phyloP scores from a whole-genome alignment of 2,113 vertebrate species.

The Seriola dumerili region DNA sequence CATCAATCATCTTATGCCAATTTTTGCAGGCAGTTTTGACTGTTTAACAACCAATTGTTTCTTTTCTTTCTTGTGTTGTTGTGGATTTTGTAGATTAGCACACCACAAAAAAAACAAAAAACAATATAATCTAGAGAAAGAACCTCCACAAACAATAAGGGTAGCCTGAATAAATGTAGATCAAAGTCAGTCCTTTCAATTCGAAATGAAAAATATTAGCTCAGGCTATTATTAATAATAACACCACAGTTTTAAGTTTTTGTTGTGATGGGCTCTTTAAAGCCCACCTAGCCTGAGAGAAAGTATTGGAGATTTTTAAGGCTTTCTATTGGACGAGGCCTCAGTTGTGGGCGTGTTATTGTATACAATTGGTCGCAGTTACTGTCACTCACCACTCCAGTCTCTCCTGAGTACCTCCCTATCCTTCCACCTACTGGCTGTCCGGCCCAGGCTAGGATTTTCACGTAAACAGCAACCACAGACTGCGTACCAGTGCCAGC shows the following conservation, averaged over 20 bases:
- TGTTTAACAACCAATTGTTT: neutral
- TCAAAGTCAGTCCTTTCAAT: neutral
- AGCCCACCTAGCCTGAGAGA: constrained; percentile 66
- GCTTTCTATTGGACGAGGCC: constrained; percentile 67
- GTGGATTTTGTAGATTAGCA: constrained; percentile 35
- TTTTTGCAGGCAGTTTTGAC: neutral
- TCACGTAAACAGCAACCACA: constrained; percentile 72
- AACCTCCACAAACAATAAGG: neutral
- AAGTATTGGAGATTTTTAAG: neutral
- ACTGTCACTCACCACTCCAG: constrained; percentile 34
- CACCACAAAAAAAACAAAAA: neutral
- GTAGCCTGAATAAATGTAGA: constrained; percentile 14
- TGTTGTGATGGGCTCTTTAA: constrained; percentile 65
- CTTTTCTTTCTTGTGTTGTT: constrained; percentile 5
- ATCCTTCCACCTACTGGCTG: constrained; percentile 34
- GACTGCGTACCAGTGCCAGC: constrained; percentile 48
- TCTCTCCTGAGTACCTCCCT: constrained; percentile 41
- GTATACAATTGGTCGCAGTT: constrained; percentile 30
- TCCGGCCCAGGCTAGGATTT: constrained; percentile 57
- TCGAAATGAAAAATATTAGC: constrained; percentile 30
- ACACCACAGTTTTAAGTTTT: constrained; percentile 23
- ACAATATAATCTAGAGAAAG: constrained; percentile 1
- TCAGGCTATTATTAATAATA: constrained; percentile 6
- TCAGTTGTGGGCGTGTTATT: neutral
- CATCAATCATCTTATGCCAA: neutral